Evolutionary conservation across 2,113 vertebrate genomes (phyloP).

Genomic region (Crotalus viridis): DNA sequence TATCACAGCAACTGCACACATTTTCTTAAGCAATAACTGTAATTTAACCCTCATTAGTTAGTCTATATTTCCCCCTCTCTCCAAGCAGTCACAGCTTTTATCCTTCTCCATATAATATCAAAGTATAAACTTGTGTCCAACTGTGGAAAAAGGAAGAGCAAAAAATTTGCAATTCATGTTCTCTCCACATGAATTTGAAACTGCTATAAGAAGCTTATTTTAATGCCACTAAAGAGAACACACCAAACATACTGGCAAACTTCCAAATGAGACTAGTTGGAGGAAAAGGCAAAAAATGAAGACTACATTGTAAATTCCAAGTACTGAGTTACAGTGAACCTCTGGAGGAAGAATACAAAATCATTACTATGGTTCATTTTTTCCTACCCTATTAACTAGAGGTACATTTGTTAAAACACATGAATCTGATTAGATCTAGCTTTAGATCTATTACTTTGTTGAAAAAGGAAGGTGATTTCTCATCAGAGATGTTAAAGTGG

Average conservation of each 20-base stretch:
- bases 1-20: not conserved
- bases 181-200: not conserved
- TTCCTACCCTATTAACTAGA: not conserved
- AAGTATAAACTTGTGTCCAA: not conserved
- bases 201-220: not conserved
- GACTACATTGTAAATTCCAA: not conserved
- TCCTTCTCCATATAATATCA: not conserved
- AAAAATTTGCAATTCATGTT: not conserved
- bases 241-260: not conserved
- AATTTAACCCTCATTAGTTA: not conserved
- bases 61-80: not conserved
- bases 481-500: not conserved
- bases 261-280: not conserved
- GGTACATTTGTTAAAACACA: not conserved
- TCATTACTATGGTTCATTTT: not conserved
- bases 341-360: not conserved
- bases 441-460: not conserved
- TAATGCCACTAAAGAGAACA: not conserved
- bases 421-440: not conserved
- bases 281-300: not conserved
- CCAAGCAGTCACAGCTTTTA: not conserved
- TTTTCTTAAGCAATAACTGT: not conserved
- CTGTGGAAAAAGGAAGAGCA: not conserved
- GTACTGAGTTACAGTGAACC: not conserved
- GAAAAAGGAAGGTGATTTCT: not conserved